phyloP scores from a whole-genome alignment of 2,888 invertebrate genomes.

The Prionchulus punctatus region DNA sequence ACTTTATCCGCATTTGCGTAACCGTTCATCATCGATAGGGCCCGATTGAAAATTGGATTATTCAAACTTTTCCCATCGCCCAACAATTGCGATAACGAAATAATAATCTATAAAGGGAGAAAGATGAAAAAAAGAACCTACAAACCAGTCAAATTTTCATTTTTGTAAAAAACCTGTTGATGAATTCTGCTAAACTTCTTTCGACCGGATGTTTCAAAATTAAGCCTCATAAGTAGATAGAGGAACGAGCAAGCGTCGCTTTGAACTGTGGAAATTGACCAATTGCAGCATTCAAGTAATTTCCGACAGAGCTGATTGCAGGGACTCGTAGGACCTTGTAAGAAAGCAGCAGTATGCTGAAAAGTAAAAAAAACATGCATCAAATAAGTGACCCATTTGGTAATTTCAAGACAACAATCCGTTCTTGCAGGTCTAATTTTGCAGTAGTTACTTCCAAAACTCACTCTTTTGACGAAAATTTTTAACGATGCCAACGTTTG shows the following conservation, averaged over 20 bases:
- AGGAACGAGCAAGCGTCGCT: constrained; percentile 79
- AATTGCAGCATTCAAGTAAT: constrained; percentile 61
- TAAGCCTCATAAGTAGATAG: constrained; percentile 78
- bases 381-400: no score
- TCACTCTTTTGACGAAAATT: constrained; percentile 64
- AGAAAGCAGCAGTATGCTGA: constrained; percentile 56
- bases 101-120: constrained; percentile 54
- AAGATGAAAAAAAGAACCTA: not conserved
- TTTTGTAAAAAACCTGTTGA: constrained; percentile 47
- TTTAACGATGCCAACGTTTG: constrained; percentile 80
- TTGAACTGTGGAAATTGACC: constrained; percentile 61
- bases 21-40: constrained; percentile 73
- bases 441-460: not conserved
- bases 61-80: constrained; percentile 60
- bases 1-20: constrained; percentile 82
- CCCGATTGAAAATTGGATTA: constrained; percentile 84
- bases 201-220: constrained; percentile 70
- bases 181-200: constrained; percentile 74
- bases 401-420: not conserved
- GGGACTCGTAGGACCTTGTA: constrained; percentile 40
- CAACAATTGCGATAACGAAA: constrained; percentile 80
- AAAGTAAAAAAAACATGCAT: no score
- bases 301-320: constrained; percentile 19
- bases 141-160: constrained; percentile 12
- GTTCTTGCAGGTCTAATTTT: no score